Evolutionary conservation across 2,888 invertebrate species (phyloP).

Genomic region (Heliconius sara): DNA sequence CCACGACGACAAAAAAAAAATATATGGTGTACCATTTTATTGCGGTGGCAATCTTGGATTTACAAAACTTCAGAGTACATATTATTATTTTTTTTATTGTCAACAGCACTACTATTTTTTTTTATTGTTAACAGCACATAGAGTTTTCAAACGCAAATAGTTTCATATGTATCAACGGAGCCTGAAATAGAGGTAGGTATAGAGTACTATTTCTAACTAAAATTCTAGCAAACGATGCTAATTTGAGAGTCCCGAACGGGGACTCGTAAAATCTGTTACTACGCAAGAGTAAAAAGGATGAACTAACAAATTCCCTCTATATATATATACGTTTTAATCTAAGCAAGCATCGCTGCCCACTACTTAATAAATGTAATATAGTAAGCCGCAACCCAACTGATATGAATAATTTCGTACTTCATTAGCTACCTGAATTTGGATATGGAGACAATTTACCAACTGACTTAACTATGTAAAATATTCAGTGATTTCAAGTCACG

Average conservation of each 20-base stretch:
- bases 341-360: conserved; percentile 27
- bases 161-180: neutral
- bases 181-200: neutral
- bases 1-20: too few species aligned
- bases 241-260: neutral
- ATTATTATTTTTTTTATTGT: too few species aligned
- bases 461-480: conserved; percentile 29
- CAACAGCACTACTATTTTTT: too few species aligned
- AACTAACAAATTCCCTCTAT: neutral
- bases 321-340: conserved; percentile 28
- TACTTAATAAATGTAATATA: conserved; percentile 36
- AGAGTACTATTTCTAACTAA: neutral
- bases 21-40: too few species aligned
- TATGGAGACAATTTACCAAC: conserved; percentile 35
- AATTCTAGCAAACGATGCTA: neutral
- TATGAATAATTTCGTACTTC: conserved; percentile 39
- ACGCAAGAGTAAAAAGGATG: neutral
- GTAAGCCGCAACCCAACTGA: conserved; percentile 17
- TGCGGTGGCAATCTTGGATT: too few species aligned
- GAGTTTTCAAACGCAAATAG: too few species aligned
- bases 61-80: too few species aligned
- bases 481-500: conserved; percentile 26
- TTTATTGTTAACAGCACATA: too few species aligned
- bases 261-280: neutral
- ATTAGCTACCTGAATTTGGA: conserved; percentile 32